Percentiles rank a stretch among this genome's conserved stretches.
These are phyloP conservation scores for Eupeodes latifasciatus DNA, from an alignment of 2,888 invertebrate genomes.

Conservation along the genomic window DNA sequence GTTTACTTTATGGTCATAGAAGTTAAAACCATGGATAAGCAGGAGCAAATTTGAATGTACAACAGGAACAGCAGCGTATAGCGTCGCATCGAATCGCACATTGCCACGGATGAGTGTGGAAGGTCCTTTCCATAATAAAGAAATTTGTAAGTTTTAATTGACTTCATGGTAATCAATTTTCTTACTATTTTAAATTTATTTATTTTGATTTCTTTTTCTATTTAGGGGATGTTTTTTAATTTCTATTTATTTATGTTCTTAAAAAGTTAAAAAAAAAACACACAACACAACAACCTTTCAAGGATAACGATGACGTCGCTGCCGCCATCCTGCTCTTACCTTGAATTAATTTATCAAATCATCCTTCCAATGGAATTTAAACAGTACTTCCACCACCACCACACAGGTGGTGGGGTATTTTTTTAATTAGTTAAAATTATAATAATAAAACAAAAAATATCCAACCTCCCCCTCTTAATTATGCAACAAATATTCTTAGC, in stretches of 20 bases:
- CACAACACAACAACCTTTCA: neutral
- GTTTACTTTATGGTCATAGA: constrained; percentile 18
- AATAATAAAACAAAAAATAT: constrained; percentile 21
- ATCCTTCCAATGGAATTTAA: constrained; percentile 4
- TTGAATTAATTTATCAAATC: constrained; percentile 11
- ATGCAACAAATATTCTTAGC: constrained; percentile 20
- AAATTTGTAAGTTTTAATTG: constrained; percentile 75
- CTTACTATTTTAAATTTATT: neutral
- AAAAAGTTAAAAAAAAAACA: too few relatives aligned
- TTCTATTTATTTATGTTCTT: neutral
- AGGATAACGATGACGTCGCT: neutral
- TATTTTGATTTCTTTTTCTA: neutral
- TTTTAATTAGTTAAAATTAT: constrained; percentile 27
- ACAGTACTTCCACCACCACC: neutral
- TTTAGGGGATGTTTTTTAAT: neutral
- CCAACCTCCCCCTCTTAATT: constrained; percentile 24
- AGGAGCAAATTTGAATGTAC: constrained; percentile 21
- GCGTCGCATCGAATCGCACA: too few relatives aligned
- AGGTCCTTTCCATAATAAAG: constrained; percentile 31
- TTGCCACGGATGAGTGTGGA: too few relatives aligned
- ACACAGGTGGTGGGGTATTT: neutral
- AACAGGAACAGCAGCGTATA: neutral
- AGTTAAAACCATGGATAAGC: constrained; percentile 32
- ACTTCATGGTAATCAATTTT: constrained; percentile 43
- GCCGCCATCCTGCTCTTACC: neutral